Evolutionary conservation across 2,113 vertebrate species (phyloP).

Genomic region (Phainopepla nitens): DNA sequence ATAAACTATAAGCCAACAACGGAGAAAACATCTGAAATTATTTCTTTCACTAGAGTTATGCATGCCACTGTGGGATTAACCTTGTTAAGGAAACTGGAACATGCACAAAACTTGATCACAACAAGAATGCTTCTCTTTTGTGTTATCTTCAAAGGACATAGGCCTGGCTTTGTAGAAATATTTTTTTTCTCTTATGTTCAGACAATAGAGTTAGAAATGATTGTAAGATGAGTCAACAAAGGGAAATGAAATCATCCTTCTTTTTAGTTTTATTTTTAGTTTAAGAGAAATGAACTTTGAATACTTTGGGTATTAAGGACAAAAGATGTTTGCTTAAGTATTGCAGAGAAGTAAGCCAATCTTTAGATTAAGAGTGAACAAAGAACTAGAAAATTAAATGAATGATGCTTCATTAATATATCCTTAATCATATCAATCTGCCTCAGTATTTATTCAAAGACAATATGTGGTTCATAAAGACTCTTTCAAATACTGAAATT

Average conservation of each 20-base stretch:
- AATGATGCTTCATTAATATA: not conserved
- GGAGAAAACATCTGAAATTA: not conserved
- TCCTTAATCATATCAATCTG: not conserved
- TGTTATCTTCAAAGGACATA: not conserved
- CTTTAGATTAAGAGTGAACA: not conserved
- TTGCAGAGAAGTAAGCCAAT: not conserved
- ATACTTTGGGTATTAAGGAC: not conserved
- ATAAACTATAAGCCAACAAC: conserved; percentile 10
- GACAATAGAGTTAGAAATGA: not conserved
- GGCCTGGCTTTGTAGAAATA: not conserved
- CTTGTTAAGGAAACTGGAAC: not conserved
- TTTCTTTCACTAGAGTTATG: not conserved
- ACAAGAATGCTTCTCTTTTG: not conserved
- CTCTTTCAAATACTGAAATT: conserved; percentile 9
- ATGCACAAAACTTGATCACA: not conserved
- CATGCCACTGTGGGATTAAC: not conserved
- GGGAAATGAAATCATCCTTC: not conserved
- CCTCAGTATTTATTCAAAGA: conserved; percentile 26
- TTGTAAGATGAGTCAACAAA: not conserved
- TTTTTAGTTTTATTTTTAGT: not conserved
- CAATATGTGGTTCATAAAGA: not conserved
- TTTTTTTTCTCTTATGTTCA: not conserved
- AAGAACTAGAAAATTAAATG: not conserved
- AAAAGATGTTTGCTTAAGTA: not conserved
- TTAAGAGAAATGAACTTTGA: not conserved